phyloP scores from a whole-genome alignment of 2,797 vertebrate genomes.

The Sphenopsis melanotis region DNA sequence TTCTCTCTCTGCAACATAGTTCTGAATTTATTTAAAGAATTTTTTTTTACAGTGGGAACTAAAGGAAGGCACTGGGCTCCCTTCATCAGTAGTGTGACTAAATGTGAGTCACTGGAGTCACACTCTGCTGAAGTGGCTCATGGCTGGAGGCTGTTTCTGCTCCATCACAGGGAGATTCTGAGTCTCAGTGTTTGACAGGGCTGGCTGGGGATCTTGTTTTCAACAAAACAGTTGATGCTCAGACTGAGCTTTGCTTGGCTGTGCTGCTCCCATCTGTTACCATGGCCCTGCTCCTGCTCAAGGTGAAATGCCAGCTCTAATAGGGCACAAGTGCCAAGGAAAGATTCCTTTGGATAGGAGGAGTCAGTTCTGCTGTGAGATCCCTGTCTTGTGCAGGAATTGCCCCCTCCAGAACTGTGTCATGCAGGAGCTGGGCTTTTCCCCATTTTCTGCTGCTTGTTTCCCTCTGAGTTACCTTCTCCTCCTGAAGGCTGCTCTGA shows the following conservation, averaged over 20 bases:
- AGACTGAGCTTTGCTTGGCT: constrained; percentile 11
- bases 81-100: not conserved
- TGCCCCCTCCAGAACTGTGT: not conserved
- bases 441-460: fast-evolving
- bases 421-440: not conserved
- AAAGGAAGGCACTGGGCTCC: not conserved
- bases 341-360: not conserved
- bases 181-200: not conserved
- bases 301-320: constrained; percentile 24
- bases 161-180: not conserved
- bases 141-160: not conserved
- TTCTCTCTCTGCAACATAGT: not conserved
- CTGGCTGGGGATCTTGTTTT: constrained; percentile 19
- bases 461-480: not conserved
- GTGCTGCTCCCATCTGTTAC: constrained; percentile 47
- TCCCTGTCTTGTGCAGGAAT: not conserved
- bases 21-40: not conserved
- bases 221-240: constrained; percentile 48
- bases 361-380: not conserved
- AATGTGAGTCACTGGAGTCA: not conserved
- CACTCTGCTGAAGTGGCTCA: not conserved
- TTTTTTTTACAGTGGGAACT: not conserved
- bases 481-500: not conserved
- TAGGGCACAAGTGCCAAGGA: not conserved
- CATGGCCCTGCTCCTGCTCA: constrained; percentile 49